A percentile compares a stretch with the other conserved stretches of the same genome.
Evolutionary conservation across 2,113 vertebrate genomes (phyloP).

Genomic region (Stegostoma tigrinum): DNA sequence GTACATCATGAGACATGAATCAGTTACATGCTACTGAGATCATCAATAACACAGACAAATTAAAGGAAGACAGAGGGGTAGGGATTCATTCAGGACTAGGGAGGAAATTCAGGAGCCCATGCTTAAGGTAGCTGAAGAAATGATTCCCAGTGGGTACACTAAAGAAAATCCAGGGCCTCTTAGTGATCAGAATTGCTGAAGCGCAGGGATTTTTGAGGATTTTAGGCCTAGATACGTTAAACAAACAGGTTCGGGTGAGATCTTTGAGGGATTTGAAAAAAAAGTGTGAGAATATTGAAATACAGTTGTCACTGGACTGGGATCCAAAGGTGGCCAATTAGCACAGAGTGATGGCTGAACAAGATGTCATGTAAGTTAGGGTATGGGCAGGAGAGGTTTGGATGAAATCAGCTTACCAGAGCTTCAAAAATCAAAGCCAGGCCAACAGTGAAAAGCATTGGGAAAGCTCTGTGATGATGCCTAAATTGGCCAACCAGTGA

Average conservation of each 20-base stretch:
- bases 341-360: background rate
- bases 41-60: background rate
- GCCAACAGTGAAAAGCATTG: background rate
- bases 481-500: background rate
- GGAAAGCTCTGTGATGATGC: background rate
- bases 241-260: background rate
- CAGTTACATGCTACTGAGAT: background rate
- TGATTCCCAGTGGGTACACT: background rate
- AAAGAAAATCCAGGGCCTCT: background rate
- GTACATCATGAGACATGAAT: background rate
- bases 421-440: background rate
- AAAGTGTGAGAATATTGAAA: background rate
- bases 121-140: background rate
- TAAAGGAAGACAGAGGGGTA: background rate
- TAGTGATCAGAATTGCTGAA: background rate
- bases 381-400: background rate
- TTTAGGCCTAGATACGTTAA: background rate
- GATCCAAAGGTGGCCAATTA: background rate
- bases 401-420: background rate
- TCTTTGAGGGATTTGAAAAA: background rate
- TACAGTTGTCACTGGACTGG: background rate
- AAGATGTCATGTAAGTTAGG: background rate
- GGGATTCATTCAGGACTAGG: background rate
- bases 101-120: background rate
- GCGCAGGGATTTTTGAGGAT: background rate